Evolutionary conservation across 2,113 vertebrate genomes (phyloP).

Genomic region (Colossoma macropomum): DNA sequence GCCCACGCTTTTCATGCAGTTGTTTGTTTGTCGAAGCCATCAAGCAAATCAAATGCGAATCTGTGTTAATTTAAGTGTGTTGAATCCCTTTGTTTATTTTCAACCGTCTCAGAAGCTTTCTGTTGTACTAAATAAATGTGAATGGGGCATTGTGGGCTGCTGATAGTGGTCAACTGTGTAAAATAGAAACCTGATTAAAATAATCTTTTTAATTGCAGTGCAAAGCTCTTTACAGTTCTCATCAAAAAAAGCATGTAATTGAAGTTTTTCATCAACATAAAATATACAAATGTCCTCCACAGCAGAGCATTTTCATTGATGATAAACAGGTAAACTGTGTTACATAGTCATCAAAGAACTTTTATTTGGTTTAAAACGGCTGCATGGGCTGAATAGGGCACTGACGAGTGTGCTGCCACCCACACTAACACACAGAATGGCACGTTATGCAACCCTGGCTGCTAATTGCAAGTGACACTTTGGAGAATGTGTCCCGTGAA

Average conservation of each 20-base stretch:
- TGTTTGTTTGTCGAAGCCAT: conserved; percentile 61
- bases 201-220: conserved; percentile 5
- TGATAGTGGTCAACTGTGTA: not conserved
- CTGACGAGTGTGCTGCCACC: conserved; percentile 63
- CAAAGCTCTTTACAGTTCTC: conserved; percentile 18
- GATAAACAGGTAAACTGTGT: conserved; percentile 21
- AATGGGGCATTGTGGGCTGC: not conserved
- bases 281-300: not conserved
- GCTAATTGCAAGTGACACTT: conserved; percentile 82
- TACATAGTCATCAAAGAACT: conserved; percentile 29
- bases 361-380: conserved; percentile 39
- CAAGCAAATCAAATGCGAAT: conserved; percentile 77
- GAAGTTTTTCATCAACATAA: not conserved
- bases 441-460: conserved; percentile 81
- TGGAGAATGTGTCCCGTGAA: conserved; percentile 79
- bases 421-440: conserved; percentile 80
- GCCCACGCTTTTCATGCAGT: conserved; percentile 35
- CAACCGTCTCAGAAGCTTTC: not conserved
- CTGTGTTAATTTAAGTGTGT: conserved; percentile 78
- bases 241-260: conserved; percentile 15
- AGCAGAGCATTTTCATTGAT: not conserved
- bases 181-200: conserved; percentile 1
- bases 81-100: conserved; percentile 75
- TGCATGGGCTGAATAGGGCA: conserved; percentile 47
- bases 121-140: not conserved